A percentile compares a stretch with the other conserved stretches of the same genome.
Conservation (phyloP, 37 sponge, comb jelly and placozoan species). For the Halichondria panicea region DNA sequence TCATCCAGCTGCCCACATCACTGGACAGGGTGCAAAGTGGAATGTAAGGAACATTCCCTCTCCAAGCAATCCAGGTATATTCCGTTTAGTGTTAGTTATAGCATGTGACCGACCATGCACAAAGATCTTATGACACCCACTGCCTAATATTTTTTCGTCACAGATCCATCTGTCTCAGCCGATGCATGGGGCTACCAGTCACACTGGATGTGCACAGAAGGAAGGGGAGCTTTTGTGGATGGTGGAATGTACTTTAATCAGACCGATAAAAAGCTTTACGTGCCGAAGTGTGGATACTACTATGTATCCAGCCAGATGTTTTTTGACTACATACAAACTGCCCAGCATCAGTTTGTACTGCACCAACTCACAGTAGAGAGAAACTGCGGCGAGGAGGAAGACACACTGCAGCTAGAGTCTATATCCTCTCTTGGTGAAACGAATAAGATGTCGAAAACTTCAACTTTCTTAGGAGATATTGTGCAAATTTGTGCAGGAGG, state of each 20-base stretch:
- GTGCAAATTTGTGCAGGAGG: constrained; percentile 38
- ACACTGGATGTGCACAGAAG: not conserved
- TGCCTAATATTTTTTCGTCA: too few relatives aligned
- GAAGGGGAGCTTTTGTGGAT: constrained; percentile 6
- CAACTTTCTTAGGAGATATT: constrained; percentile 24
- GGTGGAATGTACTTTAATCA: constrained; percentile 48
- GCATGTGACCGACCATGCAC: too few relatives aligned
- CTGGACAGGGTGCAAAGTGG: constrained; percentile 21
- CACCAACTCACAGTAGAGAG: too few relatives aligned
- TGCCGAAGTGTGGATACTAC: constrained; percentile 46
- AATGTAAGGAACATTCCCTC: too few relatives aligned
- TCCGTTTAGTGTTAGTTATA: too few relatives aligned
- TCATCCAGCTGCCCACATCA: constrained; percentile 27
- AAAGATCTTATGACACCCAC: too few relatives aligned
- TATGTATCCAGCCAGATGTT: constrained; percentile 38
- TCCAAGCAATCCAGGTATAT: too few relatives aligned
- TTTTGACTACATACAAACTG: not conserved
- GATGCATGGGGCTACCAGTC: too few relatives aligned
- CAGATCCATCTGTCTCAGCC: too few relatives aligned
- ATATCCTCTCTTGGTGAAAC: not conserved
- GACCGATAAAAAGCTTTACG: constrained; percentile 3
- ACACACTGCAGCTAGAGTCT: not conserved
- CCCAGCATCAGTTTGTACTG: not conserved
- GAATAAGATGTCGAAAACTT: too few relatives aligned
- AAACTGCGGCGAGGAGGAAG: not conserved